These are phyloP conservation scores for Acanthurus leucopareius DNA, from an alignment of 2,797 vertebrate species.

Conservation along the genomic window DNA sequence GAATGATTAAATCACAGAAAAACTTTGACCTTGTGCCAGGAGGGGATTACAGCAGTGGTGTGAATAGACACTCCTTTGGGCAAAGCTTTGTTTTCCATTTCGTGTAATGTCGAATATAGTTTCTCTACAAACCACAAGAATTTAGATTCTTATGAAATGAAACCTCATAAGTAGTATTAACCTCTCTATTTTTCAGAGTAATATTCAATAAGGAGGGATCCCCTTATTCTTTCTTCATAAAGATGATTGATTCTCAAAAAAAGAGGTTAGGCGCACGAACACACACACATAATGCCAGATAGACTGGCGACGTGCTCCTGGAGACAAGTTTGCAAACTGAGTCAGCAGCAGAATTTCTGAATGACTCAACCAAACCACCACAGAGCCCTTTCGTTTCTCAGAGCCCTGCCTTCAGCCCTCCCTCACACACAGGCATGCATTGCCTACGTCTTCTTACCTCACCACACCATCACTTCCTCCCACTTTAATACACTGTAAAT, in stretches of 20 bases:
- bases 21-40: slow-evolving; percentile 66
- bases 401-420: slow-evolving; percentile 68
- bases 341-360: slow-evolving; percentile 77
- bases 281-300: slow-evolving; percentile 31
- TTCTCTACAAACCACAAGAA: slow-evolving; percentile 23
- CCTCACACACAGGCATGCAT: slow-evolving; percentile 52
- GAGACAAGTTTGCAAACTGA: slow-evolving; percentile 74
- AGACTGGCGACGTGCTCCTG: slow-evolving; percentile 47
- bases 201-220: slow-evolving; percentile 2
- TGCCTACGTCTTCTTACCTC: slow-evolving; percentile 62
- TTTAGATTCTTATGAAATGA: not conserved
- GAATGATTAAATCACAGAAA: slow-evolving; percentile 69
- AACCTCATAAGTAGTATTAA: not conserved
- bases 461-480: slow-evolving; percentile 72
- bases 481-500: slow-evolving; percentile 37
- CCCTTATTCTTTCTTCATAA: not conserved
- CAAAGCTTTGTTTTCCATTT: slow-evolving; percentile 54
- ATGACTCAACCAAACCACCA: slow-evolving; percentile 76
- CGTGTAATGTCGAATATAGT: not conserved
- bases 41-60: slow-evolving; percentile 53
- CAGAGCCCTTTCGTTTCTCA: slow-evolving; percentile 70
- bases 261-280: slow-evolving; percentile 27
- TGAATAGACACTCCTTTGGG: slow-evolving; percentile 59
- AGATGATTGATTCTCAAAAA: slow-evolving; percentile 12
- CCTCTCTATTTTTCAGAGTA: not conserved